Evolutionary conservation across 1,140 invertebrate genomes (phyloP).

Genomic region (Trichomalopsis sarcophagae): DNA sequence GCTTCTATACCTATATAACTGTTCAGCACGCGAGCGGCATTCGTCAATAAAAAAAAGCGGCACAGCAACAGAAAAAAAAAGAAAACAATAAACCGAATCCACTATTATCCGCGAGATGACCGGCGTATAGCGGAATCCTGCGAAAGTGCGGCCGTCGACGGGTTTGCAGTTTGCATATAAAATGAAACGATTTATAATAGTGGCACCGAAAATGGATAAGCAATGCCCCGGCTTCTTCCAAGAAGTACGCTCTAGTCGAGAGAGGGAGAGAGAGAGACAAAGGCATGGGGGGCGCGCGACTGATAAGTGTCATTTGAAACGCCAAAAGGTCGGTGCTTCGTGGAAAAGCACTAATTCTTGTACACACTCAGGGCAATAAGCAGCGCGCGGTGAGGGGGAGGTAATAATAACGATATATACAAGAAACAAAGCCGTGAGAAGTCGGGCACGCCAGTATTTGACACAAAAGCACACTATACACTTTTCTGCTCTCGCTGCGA

Average conservation of each 20-base stretch:
- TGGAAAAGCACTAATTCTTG: background rate
- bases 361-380: background rate
- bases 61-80: background rate
- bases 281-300: background rate
- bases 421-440: background rate
- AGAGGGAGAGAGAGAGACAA: background rate
- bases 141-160: background rate
- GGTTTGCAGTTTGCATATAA: background rate
- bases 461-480: constrained; percentile 32
- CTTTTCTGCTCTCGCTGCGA: background rate
- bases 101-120: background rate
- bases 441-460: background rate
- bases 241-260: too few relatives aligned
- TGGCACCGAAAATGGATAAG: background rate
- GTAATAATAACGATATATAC: background rate
- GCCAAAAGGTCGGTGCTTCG: background rate
- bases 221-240: background rate
- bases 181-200: constrained; percentile 1
- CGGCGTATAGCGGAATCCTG: background rate
- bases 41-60: background rate
- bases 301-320: background rate
- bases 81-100: background rate
- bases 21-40: background rate
- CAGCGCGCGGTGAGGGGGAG: background rate
- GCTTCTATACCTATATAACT: background rate